Evolutionary conservation across 1,140 invertebrate genomes (phyloP).

Genomic region (Drosophila grimshawi): DNA sequence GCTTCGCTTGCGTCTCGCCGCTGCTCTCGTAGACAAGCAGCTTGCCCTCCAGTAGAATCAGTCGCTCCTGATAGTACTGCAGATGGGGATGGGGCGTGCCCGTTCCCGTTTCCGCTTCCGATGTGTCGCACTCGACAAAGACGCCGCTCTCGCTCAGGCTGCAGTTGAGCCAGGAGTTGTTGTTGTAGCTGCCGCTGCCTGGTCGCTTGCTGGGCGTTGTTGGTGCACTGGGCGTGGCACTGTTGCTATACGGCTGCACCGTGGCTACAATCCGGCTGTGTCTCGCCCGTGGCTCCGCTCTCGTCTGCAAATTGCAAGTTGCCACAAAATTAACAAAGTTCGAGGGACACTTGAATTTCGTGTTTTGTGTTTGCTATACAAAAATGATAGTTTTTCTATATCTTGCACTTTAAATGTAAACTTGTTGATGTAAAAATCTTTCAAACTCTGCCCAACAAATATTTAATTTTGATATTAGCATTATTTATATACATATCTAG

Average conservation of each 20-base stretch:
- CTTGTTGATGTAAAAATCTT: neutral
- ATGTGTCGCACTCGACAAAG: constrained; percentile 85
- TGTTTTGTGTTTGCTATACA: constrained; percentile 3
- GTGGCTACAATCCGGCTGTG: constrained; percentile 79
- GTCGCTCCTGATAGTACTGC: constrained; percentile 87
- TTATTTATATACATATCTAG: too few relatives aligned
- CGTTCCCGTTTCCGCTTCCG: constrained; percentile 85
- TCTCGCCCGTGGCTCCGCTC: constrained; percentile 35
- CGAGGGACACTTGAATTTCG: constrained; percentile 58
- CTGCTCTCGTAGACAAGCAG: constrained; percentile 87
- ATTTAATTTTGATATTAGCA: too few relatives aligned
- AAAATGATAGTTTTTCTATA: constrained; percentile 13
- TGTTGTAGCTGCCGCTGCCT: constrained; percentile 42
- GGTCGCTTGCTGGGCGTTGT: constrained; percentile 63
- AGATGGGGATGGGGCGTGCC: constrained; percentile 85
- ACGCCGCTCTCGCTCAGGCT: constrained; percentile 88
- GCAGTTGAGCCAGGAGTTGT: constrained; percentile 67
- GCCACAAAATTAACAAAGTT: constrained; percentile 24
- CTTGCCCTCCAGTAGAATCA: constrained; percentile 87
- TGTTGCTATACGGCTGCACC: constrained; percentile 79
- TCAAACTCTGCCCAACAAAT: too few relatives aligned
- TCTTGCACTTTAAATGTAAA: constrained; percentile 10
- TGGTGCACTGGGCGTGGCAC: constrained; percentile 63
- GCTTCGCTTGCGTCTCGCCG: constrained; percentile 86
- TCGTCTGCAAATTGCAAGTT: constrained; percentile 21